Conservation (phyloP, 1,140 invertebrate genomes). For the Reticulitermes speratus region DNA sequence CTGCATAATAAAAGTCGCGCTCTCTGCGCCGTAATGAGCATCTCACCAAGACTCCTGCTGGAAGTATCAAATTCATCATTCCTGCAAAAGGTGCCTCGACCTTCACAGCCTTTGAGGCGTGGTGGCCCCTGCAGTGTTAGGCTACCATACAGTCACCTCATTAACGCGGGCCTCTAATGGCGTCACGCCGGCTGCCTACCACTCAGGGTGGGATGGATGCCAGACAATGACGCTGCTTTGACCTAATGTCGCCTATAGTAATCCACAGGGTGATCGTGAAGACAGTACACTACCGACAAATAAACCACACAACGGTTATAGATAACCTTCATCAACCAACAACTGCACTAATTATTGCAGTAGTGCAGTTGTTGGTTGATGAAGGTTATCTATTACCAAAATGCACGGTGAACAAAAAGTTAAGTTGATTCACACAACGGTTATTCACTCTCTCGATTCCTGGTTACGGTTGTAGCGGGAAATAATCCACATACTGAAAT, state of each 20-base stretch:
- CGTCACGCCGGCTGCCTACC: constrained; percentile 9
- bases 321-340: no score
- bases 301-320: not conserved
- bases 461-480: not conserved
- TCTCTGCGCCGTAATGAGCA: not conserved
- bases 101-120: not conserved
- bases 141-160: not conserved
- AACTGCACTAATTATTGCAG: no score
- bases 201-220: constrained; percentile 8
- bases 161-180: constrained; percentile 16
- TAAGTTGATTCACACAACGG: no score
- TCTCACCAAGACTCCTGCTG: not conserved
- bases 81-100: not conserved
- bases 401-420: no score
- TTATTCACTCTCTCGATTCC: not conserved
- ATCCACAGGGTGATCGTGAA: not conserved
- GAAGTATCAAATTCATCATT: not conserved
- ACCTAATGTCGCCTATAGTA: constrained; percentile 9
- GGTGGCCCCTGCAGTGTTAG: not conserved
- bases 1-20: not conserved
- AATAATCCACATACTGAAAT: not conserved
- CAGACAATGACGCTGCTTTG: constrained; percentile 8
- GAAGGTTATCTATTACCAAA: no score
- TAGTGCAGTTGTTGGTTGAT: no score
- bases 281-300: not conserved